Percentiles rank a stretch among this genome's conserved stretches.
These are phyloP conservation scores for Dufourea novaeangliae DNA, from an alignment of 1,140 invertebrate species.

Conservation along the genomic window DNA sequence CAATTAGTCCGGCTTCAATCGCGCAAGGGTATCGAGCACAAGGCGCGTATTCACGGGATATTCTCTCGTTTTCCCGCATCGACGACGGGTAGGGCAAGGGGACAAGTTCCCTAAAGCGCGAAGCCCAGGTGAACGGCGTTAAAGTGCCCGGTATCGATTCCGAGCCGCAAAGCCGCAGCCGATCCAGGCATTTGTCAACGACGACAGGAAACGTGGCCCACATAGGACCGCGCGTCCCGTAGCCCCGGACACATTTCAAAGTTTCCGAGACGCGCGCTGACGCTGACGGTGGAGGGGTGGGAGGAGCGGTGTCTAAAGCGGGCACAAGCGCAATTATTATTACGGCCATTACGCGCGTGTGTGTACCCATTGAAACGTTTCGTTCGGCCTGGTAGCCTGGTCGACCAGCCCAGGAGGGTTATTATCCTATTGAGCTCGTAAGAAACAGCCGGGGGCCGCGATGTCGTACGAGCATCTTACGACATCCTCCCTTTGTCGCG, in stretches of 20 bases:
- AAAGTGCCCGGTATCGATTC: slow-evolving; percentile 42
- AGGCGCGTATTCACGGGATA: neutral
- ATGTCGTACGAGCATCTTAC: slow-evolving; percentile 70
- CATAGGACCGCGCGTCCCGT: slow-evolving; percentile 35
- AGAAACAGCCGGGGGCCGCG: slow-evolving; percentile 67
- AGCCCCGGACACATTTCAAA: slow-evolving; percentile 18
- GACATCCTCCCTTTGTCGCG: slow-evolving; percentile 61
- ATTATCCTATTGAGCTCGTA: slow-evolving; percentile 80
- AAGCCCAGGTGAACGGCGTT: slow-evolving; percentile 31
- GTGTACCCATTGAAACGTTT: slow-evolving; percentile 67
- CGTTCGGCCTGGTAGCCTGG: slow-evolving; percentile 58
- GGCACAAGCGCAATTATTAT: slow-evolving; percentile 74
- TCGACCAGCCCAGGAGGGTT: slow-evolving; percentile 57
- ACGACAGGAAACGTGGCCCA: slow-evolving; percentile 53
- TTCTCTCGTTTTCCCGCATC: slow-evolving; percentile 17
- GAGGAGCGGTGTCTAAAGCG: neutral
- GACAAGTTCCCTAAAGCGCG: slow-evolving; percentile 11
- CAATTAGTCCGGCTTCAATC: neutral
- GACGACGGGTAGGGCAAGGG: neutral
- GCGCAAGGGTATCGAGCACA: neutral
- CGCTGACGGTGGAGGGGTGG: neutral
- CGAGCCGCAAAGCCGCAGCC: slow-evolving; percentile 44
- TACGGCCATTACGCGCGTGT: slow-evolving; percentile 68
- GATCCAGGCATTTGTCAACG: slow-evolving; percentile 51
- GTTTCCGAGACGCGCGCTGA: slow-evolving; percentile 3